Evolutionary conservation across 2,797 vertebrate species (phyloP), one percentile per base, ranked within the genome.

Genomic region (Leptatherina wallacei): DNA sequence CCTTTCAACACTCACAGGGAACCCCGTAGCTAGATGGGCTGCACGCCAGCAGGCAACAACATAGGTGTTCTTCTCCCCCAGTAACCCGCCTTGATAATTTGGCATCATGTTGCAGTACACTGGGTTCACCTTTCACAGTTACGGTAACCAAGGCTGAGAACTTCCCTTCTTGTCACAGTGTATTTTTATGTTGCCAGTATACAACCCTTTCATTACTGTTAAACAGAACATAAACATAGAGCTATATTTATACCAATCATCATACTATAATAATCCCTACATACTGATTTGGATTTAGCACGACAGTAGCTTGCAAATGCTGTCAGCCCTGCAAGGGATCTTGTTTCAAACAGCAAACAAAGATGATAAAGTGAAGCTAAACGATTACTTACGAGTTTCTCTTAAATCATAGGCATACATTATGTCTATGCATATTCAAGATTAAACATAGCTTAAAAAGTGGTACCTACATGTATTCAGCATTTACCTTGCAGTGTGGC

Each of bases 121-220:
- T 61, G 61, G 77, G 77, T 70, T 92, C 80, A 65, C 61, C 82
- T 93, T 93, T 91, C 89, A 87, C 86, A 57, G 80, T 92, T 89
- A 86, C 84, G 8, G 92, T 91, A 91, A 93, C 89, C 91, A 91
- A 91, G 85, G 77, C 78, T 87, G 78, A 92, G 88, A 89, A 91
- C 90, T 88, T 91, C 84, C 87, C 73, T 27, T 57, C 77, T 77
- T 81, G 73, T 83, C 85, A 81, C 69, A 73, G 13, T 56, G 35
- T n/a, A 42, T 61, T 60, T 78, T 68, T 65, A 82, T 70, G 58
- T 29, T 0, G 3, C 59, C 56, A 52, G 65, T 40, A 69, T 51
- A 77, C 56, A 71, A 70, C 61, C 27, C 40, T 52, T 58, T 69
- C 42, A 65, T 60, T 30, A 44, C 57, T 81, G 71, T 70, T 61